Evolutionary conservation across 2,888 invertebrate genomes (phyloP).

Genomic region (Hesperia comma): DNA sequence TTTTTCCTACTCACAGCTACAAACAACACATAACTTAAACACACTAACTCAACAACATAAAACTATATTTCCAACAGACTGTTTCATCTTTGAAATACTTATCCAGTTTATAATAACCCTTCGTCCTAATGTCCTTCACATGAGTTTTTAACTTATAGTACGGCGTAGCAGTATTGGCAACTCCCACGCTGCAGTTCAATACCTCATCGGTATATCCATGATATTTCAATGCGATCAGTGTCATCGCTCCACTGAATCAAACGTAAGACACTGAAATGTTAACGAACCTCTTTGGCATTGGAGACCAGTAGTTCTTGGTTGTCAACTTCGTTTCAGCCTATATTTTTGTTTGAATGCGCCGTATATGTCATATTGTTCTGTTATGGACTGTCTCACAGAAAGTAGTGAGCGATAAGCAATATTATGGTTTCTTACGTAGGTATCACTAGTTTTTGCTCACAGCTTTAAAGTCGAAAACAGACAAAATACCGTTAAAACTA

Average conservation of each 20-base stretch:
- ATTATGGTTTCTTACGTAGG: too few species aligned
- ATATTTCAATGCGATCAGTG: not conserved
- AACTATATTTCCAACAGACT: too few species aligned
- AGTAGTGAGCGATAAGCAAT: not conserved
- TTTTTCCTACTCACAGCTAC: too few species aligned
- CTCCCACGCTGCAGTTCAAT: constrained; percentile 5
- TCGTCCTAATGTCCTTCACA: too few species aligned
- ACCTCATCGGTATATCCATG: not conserved
- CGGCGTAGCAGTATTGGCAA: not conserved
- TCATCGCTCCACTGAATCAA: constrained; percentile 3
- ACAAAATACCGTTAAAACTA: too few species aligned
- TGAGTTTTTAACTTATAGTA: too few species aligned
- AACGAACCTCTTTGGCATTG: constrained; percentile 23
- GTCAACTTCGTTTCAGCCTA: constrained; percentile 15
- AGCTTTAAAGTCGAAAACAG: too few species aligned
- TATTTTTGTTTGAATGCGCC: constrained; percentile 17
- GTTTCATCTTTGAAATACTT: too few species aligned
- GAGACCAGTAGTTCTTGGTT: constrained; percentile 15
- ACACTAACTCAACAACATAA: too few species aligned
- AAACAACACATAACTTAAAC: too few species aligned
- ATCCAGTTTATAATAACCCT: too few species aligned
- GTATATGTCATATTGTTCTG: not conserved
- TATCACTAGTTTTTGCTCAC: too few species aligned
- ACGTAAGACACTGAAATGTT: constrained; percentile 22
- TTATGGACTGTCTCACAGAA: not conserved